Conservation (phyloP, 2,888 invertebrate species). For the Xestia c-nigrum region DNA sequence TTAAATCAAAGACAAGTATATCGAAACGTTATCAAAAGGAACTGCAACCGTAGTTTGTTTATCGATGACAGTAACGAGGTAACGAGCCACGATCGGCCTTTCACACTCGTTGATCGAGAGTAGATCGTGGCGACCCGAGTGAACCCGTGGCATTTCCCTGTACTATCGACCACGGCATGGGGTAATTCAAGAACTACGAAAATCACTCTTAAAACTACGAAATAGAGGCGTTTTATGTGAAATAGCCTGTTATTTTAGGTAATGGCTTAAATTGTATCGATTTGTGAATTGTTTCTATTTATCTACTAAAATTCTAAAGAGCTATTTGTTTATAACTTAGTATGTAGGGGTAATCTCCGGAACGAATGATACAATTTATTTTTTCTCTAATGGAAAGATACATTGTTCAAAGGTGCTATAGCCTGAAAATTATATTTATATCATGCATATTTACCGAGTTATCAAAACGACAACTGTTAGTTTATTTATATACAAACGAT, state of each 20-base stretch:
- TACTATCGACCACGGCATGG: constrained; percentile 3
- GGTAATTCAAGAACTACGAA: neutral
- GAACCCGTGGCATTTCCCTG: constrained; percentile 65
- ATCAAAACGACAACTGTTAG: no score
- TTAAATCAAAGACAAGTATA: constrained; percentile 6
- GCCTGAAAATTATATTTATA: no score
- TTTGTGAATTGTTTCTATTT: neutral
- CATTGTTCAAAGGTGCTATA: no score
- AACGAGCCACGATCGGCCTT: constrained; percentile 65
- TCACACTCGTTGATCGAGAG: constrained; percentile 48
- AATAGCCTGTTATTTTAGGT: constrained; percentile 19
- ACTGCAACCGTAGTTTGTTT: constrained; percentile 40
- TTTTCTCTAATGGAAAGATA: no score
- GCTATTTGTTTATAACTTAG: no score
- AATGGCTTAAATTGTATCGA: constrained; percentile 10
- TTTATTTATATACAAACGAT: no score
- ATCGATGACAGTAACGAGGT: constrained; percentile 59
- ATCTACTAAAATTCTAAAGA: neutral
- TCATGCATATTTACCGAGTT: no score
- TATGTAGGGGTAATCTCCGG: no score
- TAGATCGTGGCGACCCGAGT: constrained; percentile 52
- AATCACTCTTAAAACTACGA: neutral
- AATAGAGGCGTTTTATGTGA: neutral
- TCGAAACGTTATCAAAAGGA: constrained; percentile 26
- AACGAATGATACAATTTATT: no score